Conservation (phyloP, 2,888 invertebrate genomes). For the Drosophila birchii region DNA sequence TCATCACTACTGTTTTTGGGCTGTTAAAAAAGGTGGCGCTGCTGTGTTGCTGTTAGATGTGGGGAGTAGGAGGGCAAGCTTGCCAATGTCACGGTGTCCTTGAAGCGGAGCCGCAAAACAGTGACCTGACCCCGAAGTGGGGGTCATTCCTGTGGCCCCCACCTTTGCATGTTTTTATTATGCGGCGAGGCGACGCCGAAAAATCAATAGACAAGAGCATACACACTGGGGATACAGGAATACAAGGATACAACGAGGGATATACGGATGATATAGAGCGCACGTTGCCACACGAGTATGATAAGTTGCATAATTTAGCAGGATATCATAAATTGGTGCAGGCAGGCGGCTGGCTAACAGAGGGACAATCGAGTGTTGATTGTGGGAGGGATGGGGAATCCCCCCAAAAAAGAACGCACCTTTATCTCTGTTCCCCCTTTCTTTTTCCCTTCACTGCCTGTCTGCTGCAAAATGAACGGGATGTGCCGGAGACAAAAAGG, state of each 20-base stretch:
- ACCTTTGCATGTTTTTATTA: conserved; percentile 27
- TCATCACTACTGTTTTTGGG: conserved; percentile 23
- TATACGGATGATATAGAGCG: conserved; percentile 13
- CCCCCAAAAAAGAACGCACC: conserved; percentile 17
- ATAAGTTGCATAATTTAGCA: conserved; percentile 79
- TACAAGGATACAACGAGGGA: conserved; percentile 4
- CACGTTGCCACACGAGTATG: conserved; percentile 45
- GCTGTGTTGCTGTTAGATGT: conserved; percentile 32
- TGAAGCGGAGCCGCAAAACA: conserved; percentile 57
- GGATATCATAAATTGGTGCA: conserved; percentile 70
- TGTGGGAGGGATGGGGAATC: neutral
- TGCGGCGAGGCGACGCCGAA: conserved; percentile 36
- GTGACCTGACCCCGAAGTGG: conserved; percentile 43
- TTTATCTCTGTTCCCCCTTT: neutral
- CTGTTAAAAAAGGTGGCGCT: conserved; percentile 44
- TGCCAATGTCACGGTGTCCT: conserved; percentile 66
- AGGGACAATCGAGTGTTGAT: neutral
- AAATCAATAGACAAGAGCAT: conserved; percentile 60
- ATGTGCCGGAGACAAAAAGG: conserved; percentile 1
- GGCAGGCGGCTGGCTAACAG: conserved; percentile 45
- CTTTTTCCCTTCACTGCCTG: neutral
- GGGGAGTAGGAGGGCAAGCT: neutral
- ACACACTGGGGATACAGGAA: conserved; percentile 30
- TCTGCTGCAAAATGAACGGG: conserved; percentile 12
- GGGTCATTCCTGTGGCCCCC: conserved; percentile 16